A percentile compares a stretch with the other conserved stretches of the same genome.
These are phyloP conservation scores for Talpa occidentalis DNA, from an alignment of 2,113 vertebrate species.

Conservation along the genomic window DNA sequence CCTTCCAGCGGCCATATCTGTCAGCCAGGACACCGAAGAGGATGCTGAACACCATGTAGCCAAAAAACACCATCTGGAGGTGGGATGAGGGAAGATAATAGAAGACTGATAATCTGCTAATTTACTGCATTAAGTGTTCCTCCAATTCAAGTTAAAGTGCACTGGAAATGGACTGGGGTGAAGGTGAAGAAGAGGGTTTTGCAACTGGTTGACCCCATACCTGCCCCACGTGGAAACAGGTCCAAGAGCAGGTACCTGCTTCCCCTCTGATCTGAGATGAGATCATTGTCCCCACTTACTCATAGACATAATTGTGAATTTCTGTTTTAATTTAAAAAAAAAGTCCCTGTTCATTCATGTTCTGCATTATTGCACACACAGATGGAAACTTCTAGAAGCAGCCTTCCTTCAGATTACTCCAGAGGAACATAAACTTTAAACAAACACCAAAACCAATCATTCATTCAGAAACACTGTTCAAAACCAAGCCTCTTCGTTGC, in stretches of 20 bases:
- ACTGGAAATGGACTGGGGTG: accelerated
- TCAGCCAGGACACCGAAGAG: constrained; percentile 93
- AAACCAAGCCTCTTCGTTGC: background rate
- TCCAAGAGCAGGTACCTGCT: background rate
- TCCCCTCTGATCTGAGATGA: background rate
- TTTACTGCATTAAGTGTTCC: background rate
- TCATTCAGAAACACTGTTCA: background rate
- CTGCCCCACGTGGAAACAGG: background rate
- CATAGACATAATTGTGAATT: background rate
- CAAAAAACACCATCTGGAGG: constrained; percentile 96
- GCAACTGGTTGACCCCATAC: background rate
- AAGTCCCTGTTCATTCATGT: background rate
- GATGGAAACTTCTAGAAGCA: background rate
- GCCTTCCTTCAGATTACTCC: background rate
- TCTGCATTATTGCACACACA: no score
- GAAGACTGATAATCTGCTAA: background rate
- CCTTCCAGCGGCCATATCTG: constrained; percentile 96
- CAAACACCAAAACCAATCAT: background rate
- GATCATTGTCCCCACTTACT: background rate
- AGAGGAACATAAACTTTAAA: background rate
- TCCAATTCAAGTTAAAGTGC: background rate
- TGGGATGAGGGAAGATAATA: background rate
- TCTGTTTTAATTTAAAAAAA: background rate
- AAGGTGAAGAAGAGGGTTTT: background rate
- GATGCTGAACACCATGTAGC: constrained; percentile 96